A percentile compares a stretch with the other conserved stretches of the same genome.
Conservation (phyloP, 2,888 invertebrate species). For the Fragum whitleyi region DNA sequence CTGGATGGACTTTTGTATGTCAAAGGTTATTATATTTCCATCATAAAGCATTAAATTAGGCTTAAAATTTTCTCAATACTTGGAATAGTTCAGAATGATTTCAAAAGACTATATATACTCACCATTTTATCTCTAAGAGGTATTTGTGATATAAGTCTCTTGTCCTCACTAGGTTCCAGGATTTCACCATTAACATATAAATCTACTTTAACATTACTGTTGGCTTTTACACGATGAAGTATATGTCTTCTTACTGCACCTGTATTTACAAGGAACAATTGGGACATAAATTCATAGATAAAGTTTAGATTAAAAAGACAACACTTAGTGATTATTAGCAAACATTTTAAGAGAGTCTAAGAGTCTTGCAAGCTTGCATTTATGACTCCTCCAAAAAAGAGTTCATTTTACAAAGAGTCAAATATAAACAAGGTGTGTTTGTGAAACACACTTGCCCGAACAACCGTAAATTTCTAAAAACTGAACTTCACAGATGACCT, state of each 20-base stretch:
- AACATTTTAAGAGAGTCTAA: background rate
- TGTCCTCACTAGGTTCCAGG: slow-evolving; percentile 94
- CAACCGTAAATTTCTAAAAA: no score
- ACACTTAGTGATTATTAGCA: no score
- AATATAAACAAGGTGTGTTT: background rate
- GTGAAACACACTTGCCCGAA: background rate
- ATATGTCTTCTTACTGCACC: slow-evolving; percentile 88
- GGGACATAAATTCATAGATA: background rate
- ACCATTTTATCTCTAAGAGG: slow-evolving; percentile 95
- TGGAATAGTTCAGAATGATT: no score
- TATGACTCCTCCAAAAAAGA: no score
- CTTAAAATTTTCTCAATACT: no score
- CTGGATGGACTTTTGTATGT: no score
- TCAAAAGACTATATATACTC: slow-evolving; percentile 71
- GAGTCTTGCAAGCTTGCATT: no score
- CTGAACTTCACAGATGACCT: no score
- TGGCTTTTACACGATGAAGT: slow-evolving; percentile 86
- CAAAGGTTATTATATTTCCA: no score
- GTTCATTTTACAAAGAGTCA: no score
- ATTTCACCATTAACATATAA: slow-evolving; percentile 95
- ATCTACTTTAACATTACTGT: slow-evolving; percentile 93
- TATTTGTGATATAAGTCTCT: slow-evolving; percentile 94
- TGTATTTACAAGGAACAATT: slow-evolving; percentile 9
- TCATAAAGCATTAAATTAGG: no score
- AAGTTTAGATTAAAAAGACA: no score